phyloP scores from a whole-genome alignment of 2,888 invertebrate species.

The Tetanocera ferruginea region DNA sequence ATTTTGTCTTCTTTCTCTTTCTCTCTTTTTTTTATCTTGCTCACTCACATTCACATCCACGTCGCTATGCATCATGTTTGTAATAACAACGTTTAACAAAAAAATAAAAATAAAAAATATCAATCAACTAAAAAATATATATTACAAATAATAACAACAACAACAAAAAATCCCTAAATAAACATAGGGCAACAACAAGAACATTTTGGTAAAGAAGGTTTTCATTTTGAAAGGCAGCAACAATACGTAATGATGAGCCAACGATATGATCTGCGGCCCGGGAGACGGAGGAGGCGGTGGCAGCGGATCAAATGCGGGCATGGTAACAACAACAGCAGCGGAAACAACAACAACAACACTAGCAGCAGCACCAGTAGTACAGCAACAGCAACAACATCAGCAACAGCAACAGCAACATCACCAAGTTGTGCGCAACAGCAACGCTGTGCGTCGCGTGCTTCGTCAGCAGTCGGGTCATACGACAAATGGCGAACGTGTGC shows the following conservation, averaged over 20 bases:
- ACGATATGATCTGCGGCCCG: conserved; percentile 68
- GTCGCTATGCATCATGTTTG: conserved; percentile 51
- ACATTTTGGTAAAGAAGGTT: conserved; percentile 71
- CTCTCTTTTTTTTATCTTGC: conserved; percentile 23
- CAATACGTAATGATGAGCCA: conserved; percentile 71
- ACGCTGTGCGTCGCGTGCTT: conserved; percentile 55
- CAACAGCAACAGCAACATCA: conserved; percentile 44
- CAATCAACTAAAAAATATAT: conserved; percentile 33
- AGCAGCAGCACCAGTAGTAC: conserved; percentile 49
- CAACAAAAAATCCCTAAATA: conserved; percentile 27
- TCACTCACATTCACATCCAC: background rate
- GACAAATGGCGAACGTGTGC: conserved; percentile 62
- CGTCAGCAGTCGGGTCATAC: conserved; percentile 65
- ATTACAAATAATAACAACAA: conserved; percentile 41
- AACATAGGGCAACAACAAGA: conserved; percentile 69
- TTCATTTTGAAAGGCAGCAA: conserved; percentile 71
- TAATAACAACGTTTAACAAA: conserved; percentile 44
- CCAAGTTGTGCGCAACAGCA: conserved; percentile 40
- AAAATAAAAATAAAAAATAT: conserved; percentile 30
- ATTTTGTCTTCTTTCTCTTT: conserved; percentile 31
- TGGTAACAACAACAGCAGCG: conserved; percentile 46
- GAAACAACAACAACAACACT: conserved; percentile 47
- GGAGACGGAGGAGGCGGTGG: conserved; percentile 58
- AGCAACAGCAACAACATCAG: conserved; percentile 45
- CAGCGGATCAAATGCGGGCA: conserved; percentile 43